A percentile compares a stretch with the other conserved stretches of the same genome.
Conservation (phyloP, 2,888 invertebrate species). For the Sminthurides aquaticus region DNA sequence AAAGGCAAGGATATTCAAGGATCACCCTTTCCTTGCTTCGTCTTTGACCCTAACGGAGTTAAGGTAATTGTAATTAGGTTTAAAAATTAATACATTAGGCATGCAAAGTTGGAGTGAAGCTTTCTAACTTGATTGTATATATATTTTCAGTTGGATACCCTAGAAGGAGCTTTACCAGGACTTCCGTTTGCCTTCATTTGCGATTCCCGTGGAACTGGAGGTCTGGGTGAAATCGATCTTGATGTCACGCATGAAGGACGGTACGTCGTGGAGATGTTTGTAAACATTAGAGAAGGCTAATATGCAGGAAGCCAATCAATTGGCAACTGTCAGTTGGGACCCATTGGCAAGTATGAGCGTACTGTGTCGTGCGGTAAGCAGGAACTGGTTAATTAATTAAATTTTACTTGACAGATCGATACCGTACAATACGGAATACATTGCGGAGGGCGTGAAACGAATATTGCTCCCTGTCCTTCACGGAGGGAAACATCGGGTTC, state of each 20-base stretch:
- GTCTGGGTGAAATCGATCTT: constrained; percentile 76
- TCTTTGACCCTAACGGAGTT: constrained; percentile 87
- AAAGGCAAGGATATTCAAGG: constrained; percentile 92
- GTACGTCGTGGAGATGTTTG: constrained; percentile 18
- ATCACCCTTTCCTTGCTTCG: constrained; percentile 92
- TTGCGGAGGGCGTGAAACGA: constrained; percentile 57
- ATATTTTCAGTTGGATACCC: constrained; percentile 39
- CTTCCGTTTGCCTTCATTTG: constrained; percentile 78
- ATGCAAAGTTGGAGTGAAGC: not conserved
- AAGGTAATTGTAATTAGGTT: constrained; percentile 50
- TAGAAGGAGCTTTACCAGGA: constrained; percentile 61
- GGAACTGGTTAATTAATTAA: not conserved
- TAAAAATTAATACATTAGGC: not conserved
- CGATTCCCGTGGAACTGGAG: constrained; percentile 68
- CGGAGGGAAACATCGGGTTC: constrained; percentile 62
- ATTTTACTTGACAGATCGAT: constrained; percentile 52
- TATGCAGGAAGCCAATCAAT: too few relatives aligned
- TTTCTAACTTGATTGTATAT: not conserved
- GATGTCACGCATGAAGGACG: constrained; percentile 85
- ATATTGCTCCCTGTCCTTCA: constrained; percentile 54
- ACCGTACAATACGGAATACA: constrained; percentile 71
- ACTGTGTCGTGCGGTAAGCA: too few relatives aligned
- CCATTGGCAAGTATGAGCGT: too few relatives aligned
- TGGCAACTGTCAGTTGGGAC: not conserved
- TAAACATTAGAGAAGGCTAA: not conserved